These are phyloP conservation scores for Phlogophora meticulosa DNA, from an alignment of 2,888 invertebrate species.

Conservation along the genomic window DNA sequence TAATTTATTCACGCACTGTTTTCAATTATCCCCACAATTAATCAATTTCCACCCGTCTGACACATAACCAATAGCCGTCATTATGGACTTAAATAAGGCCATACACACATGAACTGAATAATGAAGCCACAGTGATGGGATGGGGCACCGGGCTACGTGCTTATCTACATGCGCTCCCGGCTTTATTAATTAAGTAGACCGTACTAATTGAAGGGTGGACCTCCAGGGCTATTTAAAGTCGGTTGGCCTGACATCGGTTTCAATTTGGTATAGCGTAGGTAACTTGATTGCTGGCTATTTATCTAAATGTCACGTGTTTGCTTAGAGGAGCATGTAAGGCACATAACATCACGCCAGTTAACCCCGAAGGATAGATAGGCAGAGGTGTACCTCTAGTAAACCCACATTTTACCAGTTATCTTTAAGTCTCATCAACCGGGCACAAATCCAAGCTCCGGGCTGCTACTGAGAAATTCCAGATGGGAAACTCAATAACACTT, in stretches of 20 bases:
- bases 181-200: conserved; percentile 86
- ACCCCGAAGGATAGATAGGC: neutral
- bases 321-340: conserved; percentile 14
- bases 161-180: conserved; percentile 29
- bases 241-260: conserved; percentile 61
- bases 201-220: conserved; percentile 79
- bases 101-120: conserved; percentile 18
- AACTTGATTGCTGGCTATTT: conserved; percentile 13
- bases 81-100: conserved; percentile 38
- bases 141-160: conserved; percentile 16
- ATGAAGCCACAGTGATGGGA: conserved; percentile 18
- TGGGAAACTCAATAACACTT: no score
- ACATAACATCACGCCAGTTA: no score
- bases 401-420: no score
- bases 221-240: conserved; percentile 73
- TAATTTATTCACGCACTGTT: conserved; percentile 49
- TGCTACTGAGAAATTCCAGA: no score
- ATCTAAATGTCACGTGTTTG: conserved; percentile 41
- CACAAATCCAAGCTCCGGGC: no score
- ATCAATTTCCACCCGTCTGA: conserved; percentile 41
- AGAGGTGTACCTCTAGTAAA: no score
- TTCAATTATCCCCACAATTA: conserved; percentile 47
- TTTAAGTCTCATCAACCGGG: no score
- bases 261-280: conserved; percentile 30
- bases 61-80: conserved; percentile 27